Evolutionary conservation across 1,140 invertebrate genomes (phyloP), one percentile per base, ranked within the genome.

Genomic region (Druon quercuslanigerum): DNA sequence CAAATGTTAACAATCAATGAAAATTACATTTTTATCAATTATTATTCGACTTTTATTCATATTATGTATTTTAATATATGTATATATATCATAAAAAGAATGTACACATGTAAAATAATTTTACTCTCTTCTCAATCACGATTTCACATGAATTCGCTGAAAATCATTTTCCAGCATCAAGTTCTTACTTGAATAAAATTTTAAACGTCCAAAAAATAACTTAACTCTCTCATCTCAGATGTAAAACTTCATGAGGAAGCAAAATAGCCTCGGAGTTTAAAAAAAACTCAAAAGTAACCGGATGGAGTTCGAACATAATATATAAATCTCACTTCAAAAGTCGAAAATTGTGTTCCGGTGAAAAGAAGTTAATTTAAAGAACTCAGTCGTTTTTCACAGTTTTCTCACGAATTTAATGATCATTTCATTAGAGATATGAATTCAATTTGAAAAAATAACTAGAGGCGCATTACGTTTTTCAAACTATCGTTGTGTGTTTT

Each of bases 401-500:
- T 46, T 46, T 46, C 40, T 11, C 40, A 46, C 9, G 40, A 46
- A 46, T 46, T 6, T 46, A 46, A 46, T 25, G 16, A 40, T 40
- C 60, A 66, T 33, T 66, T 66, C 60, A 33, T 14, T 46, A 1
- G 60, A 20, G 3, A 25, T 66, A 16, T n/a, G 16, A 1, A 40
- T 66, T 80, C 78, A 78, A 8, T 79, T 78, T 12, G 60, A 1
- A 14, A 16, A 74, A 74, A 75, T 76, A 80, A 79, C 77, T 84
- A 84, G 74, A 82, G 56, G 75, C 83, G 80, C n/a, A 80, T 17
- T 73, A 92, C 91, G 88, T 93, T 94, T 93, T 95, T 96, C 79
- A 96, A 92, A 89, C 95, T 96, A 87, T 96, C 95, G 91, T 94
- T 96, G 86, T 98, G 97, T 87, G 95, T 96, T 94, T 99, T 99